Base-by-base conservation (phyloP, 1,140 invertebrate genomes). In the Macrosteles quadrilineatus region DNA sequence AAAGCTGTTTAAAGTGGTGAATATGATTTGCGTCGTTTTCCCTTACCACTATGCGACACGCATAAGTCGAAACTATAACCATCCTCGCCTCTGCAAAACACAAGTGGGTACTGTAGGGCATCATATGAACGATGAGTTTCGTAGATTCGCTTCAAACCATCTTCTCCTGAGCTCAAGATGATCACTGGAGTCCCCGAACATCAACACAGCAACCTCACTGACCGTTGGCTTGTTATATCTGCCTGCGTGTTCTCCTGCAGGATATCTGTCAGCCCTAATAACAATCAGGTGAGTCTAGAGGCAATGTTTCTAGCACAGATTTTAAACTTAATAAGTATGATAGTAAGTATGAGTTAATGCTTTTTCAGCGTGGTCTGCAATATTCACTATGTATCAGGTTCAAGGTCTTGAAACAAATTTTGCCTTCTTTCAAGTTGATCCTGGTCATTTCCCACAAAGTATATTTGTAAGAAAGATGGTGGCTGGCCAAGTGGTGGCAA, bases 31-130 rank as follows among this genome's bases (percentile, higher is more conserved):
- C 3, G 4, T 67, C 4, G n/a, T 30, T 30, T 12, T 30, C 17
- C 59, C 50, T n/a, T 25, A 59, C 32, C 68, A 76, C 76, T 43
- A 77, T 73, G 23, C 73, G 66, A 69, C 47, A 77, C 29, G 70
- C 65, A 72, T 77, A 77, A 67, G 50, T 69, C 57, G 27, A 74
- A 67, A 25, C 9, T 29, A 43, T 72, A 77, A 27, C 72, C 73
- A 71, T 72, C 75, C 25, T 73, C 71, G 68, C 77, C 78, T 70
- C 69, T 43, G 71, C 70, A 72, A 73, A 79, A 80, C 70, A 80
- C 73, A 57, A 81, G 17, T 0, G 79, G 78, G 75, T 82, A 80
- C 68, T 78, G 76, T 70, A 81, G 72, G 64, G 77, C 65, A 74
- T 81, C 78, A 73, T 78, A 79, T 0, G 76, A 74, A 19, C 76